phyloP scores from a whole-genome alignment of 53 echinoderm and acorn worm species.

The Echinometra lucunter region DNA sequence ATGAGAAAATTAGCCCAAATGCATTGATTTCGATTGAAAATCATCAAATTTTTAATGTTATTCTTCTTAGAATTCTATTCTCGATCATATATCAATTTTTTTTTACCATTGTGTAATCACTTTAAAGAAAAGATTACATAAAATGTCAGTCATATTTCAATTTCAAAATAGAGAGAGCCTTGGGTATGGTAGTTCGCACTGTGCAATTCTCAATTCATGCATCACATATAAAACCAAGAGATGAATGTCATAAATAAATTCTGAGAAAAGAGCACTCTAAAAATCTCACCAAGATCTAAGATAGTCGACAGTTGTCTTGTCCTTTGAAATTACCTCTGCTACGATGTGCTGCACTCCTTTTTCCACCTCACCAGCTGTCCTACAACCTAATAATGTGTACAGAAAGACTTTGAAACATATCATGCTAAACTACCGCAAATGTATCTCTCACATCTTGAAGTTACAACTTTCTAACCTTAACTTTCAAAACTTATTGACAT shows the following conservation, averaged over 20 bases:
- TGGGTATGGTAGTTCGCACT: too few relatives aligned
- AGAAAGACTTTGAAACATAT: neutral
- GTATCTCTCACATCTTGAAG: neutral
- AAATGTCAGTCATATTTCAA: too few relatives aligned
- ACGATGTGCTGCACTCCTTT: slow-evolving; percentile 90
- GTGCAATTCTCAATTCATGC: too few relatives aligned
- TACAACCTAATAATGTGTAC: slow-evolving; percentile 66
- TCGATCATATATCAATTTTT: too few relatives aligned
- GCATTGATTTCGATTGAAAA: too few relatives aligned
- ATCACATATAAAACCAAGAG: neutral
- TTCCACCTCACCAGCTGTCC: slow-evolving; percentile 75
- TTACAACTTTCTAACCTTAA: neutral
- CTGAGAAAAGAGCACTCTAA: neutral
- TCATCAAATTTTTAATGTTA: too few relatives aligned
- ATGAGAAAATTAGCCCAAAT: too few relatives aligned
- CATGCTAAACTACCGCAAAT: neutral
- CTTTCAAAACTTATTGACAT: neutral
- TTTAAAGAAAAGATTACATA: too few relatives aligned
- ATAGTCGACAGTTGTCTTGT: slow-evolving; percentile 73
- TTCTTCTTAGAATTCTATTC: too few relatives aligned
- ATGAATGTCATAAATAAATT: neutral
- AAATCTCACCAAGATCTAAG: slow-evolving; percentile 77
- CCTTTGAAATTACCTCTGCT: slow-evolving; percentile 85
- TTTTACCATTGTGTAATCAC: too few relatives aligned
- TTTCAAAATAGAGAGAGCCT: too few relatives aligned